Conservation (phyloP, 2,797 vertebrate species). For the Staurois parvus region DNA sequence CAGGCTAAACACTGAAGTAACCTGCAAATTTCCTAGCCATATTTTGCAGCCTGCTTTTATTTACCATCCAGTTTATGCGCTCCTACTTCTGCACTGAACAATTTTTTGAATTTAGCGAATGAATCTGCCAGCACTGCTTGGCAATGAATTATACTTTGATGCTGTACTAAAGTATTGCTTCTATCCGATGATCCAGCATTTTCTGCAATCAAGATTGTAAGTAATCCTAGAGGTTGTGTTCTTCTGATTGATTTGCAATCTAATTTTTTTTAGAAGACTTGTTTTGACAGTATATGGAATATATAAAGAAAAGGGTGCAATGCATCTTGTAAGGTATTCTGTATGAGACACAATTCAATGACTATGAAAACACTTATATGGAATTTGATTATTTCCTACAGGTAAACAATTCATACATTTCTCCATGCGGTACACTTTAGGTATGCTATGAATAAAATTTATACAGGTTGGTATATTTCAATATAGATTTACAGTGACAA, state of each 20-base stretch:
- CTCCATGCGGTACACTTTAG: not conserved
- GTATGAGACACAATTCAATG: conserved; percentile 17
- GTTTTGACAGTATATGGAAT: not conserved
- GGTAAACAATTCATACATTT: not conserved
- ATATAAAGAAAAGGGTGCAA: not conserved
- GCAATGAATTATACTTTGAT: too few species aligned
- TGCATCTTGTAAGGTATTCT: conserved; percentile 10
- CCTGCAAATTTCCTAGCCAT: too few species aligned
- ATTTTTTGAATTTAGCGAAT: too few species aligned
- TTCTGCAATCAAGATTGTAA: conserved; percentile 14
- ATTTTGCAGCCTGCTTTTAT: too few species aligned
- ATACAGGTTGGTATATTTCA: conserved; percentile 12
- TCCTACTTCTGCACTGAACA: too few species aligned
- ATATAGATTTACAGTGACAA: not conserved
- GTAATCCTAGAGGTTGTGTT: not conserved
- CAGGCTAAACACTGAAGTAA: too few species aligned
- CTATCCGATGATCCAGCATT: not conserved
- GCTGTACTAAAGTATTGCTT: not conserved
- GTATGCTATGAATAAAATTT: not conserved
- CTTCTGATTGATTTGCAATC: conserved; percentile 11
- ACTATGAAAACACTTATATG: not conserved
- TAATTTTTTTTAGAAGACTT: not conserved
- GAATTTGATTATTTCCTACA: conserved; percentile 2
- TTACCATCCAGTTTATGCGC: too few species aligned
- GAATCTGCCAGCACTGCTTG: too few species aligned